Conservation (phyloP, 2,113 vertebrate species). For the Penelope pileata region DNA sequence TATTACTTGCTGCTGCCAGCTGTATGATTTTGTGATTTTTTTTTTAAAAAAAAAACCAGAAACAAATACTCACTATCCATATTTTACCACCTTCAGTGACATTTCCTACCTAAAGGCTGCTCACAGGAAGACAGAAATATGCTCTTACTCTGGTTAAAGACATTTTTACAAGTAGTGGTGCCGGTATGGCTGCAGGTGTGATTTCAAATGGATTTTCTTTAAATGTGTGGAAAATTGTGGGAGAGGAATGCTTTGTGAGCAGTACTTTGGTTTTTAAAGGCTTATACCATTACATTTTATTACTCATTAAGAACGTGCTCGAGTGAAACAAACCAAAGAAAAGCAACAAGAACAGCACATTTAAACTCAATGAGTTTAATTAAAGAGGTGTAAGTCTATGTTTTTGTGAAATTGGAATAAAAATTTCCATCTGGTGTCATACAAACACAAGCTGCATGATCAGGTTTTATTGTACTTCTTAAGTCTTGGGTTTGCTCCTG, state of each 20-base stretch:
- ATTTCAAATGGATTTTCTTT: slow-evolving; percentile 12
- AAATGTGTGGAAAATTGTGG: neutral
- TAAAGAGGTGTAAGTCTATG: neutral
- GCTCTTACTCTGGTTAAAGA: neutral
- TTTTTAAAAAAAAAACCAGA: neutral
- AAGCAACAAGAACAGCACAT: neutral
- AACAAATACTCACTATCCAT: neutral
- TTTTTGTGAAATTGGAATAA: neutral
- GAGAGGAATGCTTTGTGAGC: neutral
- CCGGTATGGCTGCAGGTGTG: neutral
- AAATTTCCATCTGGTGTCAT: neutral
- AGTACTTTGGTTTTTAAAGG: slow-evolving; percentile 19
- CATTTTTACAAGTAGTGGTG: neutral
- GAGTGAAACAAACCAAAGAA: neutral
- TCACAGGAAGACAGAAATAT: neutral
- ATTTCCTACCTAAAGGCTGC: neutral
- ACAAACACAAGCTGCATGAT: neutral
- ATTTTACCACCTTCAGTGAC: neutral
- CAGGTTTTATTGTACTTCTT: neutral
- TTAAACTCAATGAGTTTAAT: neutral
- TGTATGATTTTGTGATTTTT: neutral
- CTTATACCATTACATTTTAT: slow-evolving; percentile 4
- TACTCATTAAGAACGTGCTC: neutral
- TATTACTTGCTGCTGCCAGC: neutral
- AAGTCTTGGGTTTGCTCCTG: neutral